These are phyloP conservation scores for Papio anubis DNA, from an alignment of 2,113 vertebrate genomes.

Conservation along the genomic window DNA sequence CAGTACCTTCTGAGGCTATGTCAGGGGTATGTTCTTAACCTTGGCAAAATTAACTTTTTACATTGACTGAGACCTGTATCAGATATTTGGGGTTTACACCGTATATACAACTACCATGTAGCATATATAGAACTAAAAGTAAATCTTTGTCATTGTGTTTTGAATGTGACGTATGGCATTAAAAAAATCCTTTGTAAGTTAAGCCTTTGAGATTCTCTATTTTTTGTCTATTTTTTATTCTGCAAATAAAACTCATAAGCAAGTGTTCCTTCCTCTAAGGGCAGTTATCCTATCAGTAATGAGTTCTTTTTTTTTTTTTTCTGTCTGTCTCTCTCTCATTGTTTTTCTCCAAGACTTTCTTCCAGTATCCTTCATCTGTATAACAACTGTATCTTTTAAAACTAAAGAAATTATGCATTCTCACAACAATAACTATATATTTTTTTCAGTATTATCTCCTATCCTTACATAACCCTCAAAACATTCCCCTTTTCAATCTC, in stretches of 20 bases:
- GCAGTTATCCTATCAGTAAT: neutral
- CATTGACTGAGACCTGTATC: too few relatives aligned
- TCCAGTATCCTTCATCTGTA: neutral
- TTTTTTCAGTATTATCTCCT: neutral
- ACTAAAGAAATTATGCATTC: neutral
- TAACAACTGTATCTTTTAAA: conserved; percentile 18
- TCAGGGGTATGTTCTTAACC: too few relatives aligned
- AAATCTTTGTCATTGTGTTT: neutral
- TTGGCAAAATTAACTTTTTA: too few relatives aligned
- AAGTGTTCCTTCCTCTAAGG: neutral
- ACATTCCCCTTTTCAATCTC: neutral
- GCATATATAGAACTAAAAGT: neutral
- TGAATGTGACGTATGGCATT: neutral
- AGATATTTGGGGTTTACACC: neutral
- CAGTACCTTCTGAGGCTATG: too few relatives aligned
- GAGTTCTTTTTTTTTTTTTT: neutral
- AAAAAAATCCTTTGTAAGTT: neutral
- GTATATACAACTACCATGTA: neutral
- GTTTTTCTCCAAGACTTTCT: neutral
- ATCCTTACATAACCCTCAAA: rapidly evolving
- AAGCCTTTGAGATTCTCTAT: neutral
- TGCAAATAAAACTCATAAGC: neutral
- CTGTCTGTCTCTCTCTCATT: neutral
- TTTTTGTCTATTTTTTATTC: neutral
- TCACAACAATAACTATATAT: neutral